Percentiles rank a stretch among this genome's conserved stretches.
These are phyloP conservation scores for Pogonocichla stellata DNA, from an alignment of 2,113 vertebrate genomes.

Conservation along the genomic window DNA sequence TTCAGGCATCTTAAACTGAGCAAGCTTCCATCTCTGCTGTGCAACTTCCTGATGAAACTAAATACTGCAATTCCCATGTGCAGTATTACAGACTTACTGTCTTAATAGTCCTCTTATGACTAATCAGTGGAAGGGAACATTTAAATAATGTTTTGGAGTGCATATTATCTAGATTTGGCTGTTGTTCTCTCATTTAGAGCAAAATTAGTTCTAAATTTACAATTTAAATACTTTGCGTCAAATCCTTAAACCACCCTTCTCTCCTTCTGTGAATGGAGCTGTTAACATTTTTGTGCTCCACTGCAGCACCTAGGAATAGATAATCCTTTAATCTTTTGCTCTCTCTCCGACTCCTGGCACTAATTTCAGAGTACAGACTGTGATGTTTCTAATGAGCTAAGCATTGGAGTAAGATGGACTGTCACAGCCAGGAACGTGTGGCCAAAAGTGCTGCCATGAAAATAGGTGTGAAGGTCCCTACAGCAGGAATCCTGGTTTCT, in stretches of 20 bases:
- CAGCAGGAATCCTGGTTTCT: not conserved
- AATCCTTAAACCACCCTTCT: constrained; percentile 1
- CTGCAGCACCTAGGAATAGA: not conserved
- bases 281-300: not conserved
- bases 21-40: not conserved
- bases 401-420: not conserved
- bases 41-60: not conserved
- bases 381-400: not conserved
- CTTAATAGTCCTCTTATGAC: constrained; percentile 1
- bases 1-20: not conserved
- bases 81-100: not conserved
- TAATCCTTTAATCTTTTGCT: constrained; percentile 45
- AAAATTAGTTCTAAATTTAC: constrained; percentile 33
- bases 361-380: not conserved
- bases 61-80: not conserved
- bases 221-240: not conserved
- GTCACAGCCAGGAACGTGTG: not conserved
- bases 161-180: constrained; percentile 6
- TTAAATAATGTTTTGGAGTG: constrained; percentile 43
- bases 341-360: not conserved
- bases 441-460: not conserved
- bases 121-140: constrained; percentile 21
- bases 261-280: not conserved
- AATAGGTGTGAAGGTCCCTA: not conserved
- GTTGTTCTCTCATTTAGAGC: constrained; percentile 30